Evolutionary conservation across 1,140 invertebrate genomes (phyloP).

Genomic region (Tetramorium parvispinum): DNA sequence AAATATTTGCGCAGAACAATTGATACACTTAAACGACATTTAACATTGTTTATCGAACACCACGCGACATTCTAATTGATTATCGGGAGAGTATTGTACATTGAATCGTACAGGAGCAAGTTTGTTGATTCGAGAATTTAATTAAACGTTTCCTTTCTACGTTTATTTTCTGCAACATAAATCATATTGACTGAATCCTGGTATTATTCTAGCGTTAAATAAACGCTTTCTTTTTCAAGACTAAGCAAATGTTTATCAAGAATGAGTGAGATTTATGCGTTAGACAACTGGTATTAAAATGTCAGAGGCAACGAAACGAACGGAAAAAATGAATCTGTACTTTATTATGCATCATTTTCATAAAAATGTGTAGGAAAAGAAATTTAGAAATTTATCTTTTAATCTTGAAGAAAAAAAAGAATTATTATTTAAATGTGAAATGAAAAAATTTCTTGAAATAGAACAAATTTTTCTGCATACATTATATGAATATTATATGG

Average conservation of each 20-base stretch:
- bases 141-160: background rate
- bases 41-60: background rate
- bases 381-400: background rate
- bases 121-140: background rate
- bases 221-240: background rate
- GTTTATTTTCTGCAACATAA: background rate
- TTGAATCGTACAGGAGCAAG: background rate
- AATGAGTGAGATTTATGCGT: background rate
- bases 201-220: background rate
- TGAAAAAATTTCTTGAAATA: background rate
- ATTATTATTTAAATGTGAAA: background rate
- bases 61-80: conserved; percentile 4
- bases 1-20: conserved; percentile 37
- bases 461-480: background rate
- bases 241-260: background rate
- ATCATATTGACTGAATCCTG: too few species aligned
- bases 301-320: background rate
- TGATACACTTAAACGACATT: background rate
- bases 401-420: background rate
- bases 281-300: background rate
- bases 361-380: background rate
- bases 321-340: background rate
- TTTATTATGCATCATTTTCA: background rate
- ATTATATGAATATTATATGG: too few species aligned
- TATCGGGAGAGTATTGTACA: background rate